Evolutionary conservation across 92 coral and sea anemone species (phyloP), one percentile per base, ranked within the genome.

Genomic region (Diadumene lineata): DNA sequence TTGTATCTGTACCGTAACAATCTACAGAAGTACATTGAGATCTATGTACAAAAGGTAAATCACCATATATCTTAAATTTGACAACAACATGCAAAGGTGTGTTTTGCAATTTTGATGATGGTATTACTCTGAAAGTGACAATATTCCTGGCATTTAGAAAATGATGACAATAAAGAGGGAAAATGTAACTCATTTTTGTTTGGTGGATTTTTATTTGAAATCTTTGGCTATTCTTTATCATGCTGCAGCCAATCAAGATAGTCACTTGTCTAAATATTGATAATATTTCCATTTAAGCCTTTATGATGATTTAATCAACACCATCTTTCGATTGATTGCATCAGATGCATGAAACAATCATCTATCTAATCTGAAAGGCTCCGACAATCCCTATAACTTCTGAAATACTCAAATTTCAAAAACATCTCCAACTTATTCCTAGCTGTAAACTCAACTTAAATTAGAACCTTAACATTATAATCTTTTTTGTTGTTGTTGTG

Each of bases 21-120:
- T 76, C 85, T 96, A 56, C 99, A 96, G 78, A 96, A 96, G 84
- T 96, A 96, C 84, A 96, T 96, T 61, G 99, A 96, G 65, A 96
- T 96, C 76, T 96, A 96, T 53, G 94, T 96, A 19, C 99, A 96
- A 79, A 96, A 96, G 99, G 99, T 91, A 53, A 79, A 88, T 22
- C 22, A 27, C 13, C 72, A 11, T 24, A 3, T 22, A 6, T 58
- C 64, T 25, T 58, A 32, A 22, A 23, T 22, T 10, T 58, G 29
- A 53, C 7, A 55, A n/a, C 22, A 44, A 44, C 17, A 44, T 8
- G 51, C 17, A 44, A 8, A n/a, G 51, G 9, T 44, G 17, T 9
- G 9, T 44, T 8, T 44, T 44, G 51, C 9, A 9, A 44, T 44
- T 44, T 44, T 17, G 9, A 44, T 44, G 17, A 44, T 44, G 51